Percentiles rank a stretch among this genome's conserved stretches.
Evolutionary conservation across 2,113 vertebrate genomes (phyloP).

Genomic region (Climacteris rufus): DNA sequence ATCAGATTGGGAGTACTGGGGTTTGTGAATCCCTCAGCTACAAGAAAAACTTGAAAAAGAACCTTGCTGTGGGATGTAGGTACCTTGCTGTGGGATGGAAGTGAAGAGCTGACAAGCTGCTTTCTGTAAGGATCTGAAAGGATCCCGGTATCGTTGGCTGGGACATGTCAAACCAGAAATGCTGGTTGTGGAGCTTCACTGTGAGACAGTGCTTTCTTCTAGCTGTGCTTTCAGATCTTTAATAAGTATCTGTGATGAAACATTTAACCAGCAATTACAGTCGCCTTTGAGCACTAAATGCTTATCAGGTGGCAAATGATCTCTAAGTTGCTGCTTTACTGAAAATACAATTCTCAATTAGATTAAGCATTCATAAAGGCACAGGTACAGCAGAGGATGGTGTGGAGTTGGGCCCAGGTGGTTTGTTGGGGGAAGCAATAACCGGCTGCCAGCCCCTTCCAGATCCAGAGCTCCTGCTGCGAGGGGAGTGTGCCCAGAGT

Average conservation of each 20-base stretch:
- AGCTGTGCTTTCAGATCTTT: neutral
- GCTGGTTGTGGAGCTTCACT: conserved; percentile 6
- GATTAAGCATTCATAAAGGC: neutral
- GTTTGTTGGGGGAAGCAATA: neutral
- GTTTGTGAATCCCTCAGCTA: neutral
- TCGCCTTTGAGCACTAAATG: neutral
- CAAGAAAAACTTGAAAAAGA: neutral
- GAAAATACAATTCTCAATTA: neutral
- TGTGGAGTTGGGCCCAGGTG: neutral
- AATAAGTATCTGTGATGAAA: neutral
- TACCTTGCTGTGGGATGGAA: neutral
- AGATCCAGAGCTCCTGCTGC: neutral
- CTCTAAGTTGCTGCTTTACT: neutral
- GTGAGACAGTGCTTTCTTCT: neutral
- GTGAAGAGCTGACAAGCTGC: neutral
- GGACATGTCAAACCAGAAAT: conserved; percentile 23
- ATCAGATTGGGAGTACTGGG: neutral
- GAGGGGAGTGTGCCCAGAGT: neutral
- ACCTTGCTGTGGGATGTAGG: neutral
- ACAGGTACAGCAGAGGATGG: neutral
- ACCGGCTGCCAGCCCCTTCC: neutral
- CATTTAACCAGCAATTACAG: neutral
- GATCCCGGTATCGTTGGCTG: neutral
- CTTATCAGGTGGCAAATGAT: neutral
- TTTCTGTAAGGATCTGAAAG: neutral